These are phyloP conservation scores for Solea senegalensis DNA, from an alignment of 2,113 vertebrate genomes.

Conservation along the genomic window DNA sequence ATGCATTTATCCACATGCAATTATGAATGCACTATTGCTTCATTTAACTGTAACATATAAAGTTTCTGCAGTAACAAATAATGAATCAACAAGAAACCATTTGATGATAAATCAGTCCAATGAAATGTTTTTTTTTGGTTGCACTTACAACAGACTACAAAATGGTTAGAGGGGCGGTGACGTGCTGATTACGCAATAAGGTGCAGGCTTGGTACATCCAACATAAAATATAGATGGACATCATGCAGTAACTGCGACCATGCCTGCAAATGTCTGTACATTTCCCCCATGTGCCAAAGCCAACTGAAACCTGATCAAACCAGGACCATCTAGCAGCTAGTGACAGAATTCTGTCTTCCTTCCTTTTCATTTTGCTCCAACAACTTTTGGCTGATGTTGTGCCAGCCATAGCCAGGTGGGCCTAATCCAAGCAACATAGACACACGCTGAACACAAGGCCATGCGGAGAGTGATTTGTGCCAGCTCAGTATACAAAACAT, in stretches of 20 bases:
- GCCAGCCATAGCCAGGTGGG: slow-evolving; percentile 61
- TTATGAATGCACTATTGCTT: background rate
- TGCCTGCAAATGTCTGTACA: too few relatives aligned
- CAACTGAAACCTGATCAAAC: slow-evolving; percentile 30
- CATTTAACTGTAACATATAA: background rate
- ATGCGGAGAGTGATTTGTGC: slow-evolving; percentile 47
- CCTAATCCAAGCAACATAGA: slow-evolving; percentile 61
- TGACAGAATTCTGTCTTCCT: slow-evolving; percentile 51
- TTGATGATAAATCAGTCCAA: too few relatives aligned
- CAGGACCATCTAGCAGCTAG: slow-evolving; percentile 11
- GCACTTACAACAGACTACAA: too few relatives aligned
- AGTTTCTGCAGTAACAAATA: background rate
- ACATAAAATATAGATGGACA: too few relatives aligned
- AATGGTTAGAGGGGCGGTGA: too few relatives aligned
- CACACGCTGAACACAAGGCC: slow-evolving; percentile 38
- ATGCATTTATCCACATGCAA: background rate
- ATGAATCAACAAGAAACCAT: too few relatives aligned
- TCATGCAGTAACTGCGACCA: too few relatives aligned
- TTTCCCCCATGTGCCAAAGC: background rate
- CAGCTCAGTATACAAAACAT: slow-evolving; percentile 47
- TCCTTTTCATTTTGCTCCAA: slow-evolving; percentile 55
- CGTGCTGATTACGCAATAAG: too few relatives aligned
- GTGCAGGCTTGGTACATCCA: too few relatives aligned
- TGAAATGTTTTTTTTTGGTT: too few relatives aligned
- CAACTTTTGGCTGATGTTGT: slow-evolving; percentile 49